phyloP scores from a whole-genome alignment of 2,113 vertebrate genomes.

The Gobiocypris rarus region DNA sequence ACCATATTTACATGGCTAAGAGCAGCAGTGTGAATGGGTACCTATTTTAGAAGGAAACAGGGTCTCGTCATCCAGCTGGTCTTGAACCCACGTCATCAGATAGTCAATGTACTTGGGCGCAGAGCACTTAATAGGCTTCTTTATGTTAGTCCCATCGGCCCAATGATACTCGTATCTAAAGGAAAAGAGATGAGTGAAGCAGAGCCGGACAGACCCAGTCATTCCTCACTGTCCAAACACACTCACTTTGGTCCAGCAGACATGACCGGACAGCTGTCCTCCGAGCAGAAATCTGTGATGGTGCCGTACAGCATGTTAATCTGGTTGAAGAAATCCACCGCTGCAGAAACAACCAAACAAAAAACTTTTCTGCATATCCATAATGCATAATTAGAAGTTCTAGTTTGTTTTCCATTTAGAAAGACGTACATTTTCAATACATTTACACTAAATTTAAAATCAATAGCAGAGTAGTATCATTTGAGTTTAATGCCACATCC shows the following conservation, averaged over 20 bases:
- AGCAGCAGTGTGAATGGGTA: conserved; percentile 54
- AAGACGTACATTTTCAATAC: too few relatives aligned
- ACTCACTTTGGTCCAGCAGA: conserved; percentile 91
- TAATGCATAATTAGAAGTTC: background rate
- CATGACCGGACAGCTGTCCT: conserved; percentile 90
- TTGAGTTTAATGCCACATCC: too few relatives aligned
- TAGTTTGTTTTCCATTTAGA: too few relatives aligned
- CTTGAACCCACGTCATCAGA: conserved; percentile 97
- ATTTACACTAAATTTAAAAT: too few relatives aligned
- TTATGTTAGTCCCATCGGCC: conserved; percentile 97
- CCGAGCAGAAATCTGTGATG: conserved; percentile 94
- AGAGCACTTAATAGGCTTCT: conserved; percentile 96
- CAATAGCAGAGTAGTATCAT: too few relatives aligned
- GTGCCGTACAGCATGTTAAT: conserved; percentile 98
- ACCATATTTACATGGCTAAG: background rate
- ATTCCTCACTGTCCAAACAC: conserved; percentile 12
- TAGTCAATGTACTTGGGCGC: conserved; percentile 97
- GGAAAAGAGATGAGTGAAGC: background rate
- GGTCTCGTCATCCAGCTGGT: conserved; percentile 95
- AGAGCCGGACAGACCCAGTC: background rate
- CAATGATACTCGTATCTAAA: conserved; percentile 94
- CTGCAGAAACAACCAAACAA: conserved; percentile 67
- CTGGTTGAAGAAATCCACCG: conserved; percentile 98
- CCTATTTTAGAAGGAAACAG: conserved; percentile 96
- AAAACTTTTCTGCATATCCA: background rate